Base-by-base conservation (phyloP, 2,797 vertebrate genomes). In the Dipus sagitta region DNA sequence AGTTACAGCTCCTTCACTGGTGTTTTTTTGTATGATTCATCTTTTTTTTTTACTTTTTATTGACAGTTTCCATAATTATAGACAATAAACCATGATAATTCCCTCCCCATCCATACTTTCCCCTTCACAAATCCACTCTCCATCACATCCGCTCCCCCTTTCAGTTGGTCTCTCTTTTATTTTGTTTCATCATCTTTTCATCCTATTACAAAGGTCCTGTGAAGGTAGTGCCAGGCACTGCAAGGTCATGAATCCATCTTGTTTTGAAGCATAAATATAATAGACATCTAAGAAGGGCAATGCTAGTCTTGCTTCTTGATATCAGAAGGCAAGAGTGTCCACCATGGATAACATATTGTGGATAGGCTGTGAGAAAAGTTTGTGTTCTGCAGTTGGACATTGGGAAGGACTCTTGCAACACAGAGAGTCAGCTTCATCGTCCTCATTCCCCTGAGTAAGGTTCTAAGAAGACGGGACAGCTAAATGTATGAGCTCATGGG, bases 261-360 rank as follows among this genome's bases (percentile, higher is more conserved):
- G 38, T 75, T 80, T 47, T 65, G 72, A 96, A 83, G 65, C 30
- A 81, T n/a, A 77, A 30, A 38, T 32, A 78, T 74, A 80, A 42
- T n/a, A 21, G 15, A 15, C 28, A 38, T 86, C 28, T 71, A 72
- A 82, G 52, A 20, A 94, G 52, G n/a, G 26, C 62, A 83, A 88
- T n/a, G 68, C 11, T 26, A 4, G n/a, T 60, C 42, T 79, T 93
- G 21, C 28, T 62, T 82, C 42, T 79, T 90, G 77, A 89, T 38
- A 62, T 34, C 13, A 90, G 83, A 21, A 86, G 28, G 78, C 64
- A 75, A 62, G 7, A n/a, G 15, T 24, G 32, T 28, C 23, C 75
- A 79, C 17, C 34, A 24, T 24, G 20, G 8, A 26, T 0, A 52
- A 24, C 21, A 68, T 76, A 68, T 79, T 93, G 94, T 75, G 32